Percentiles rank a stretch among this genome's conserved stretches.
phyloP scores from a whole-genome alignment of 2,113 vertebrate genomes.

The Periophthalmodon schlosseri region DNA sequence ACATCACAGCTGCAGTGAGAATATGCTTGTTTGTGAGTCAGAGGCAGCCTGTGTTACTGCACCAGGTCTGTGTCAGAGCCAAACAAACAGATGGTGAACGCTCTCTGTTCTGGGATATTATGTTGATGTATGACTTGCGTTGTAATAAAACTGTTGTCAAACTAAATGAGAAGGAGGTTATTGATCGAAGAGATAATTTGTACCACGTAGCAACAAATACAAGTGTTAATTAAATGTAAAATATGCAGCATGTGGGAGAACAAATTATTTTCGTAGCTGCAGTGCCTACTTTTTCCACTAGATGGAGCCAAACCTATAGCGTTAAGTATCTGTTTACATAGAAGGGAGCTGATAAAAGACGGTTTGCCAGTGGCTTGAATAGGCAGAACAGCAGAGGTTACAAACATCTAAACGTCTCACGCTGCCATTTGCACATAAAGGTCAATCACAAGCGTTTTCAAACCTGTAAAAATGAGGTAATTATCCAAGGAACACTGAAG shows the following conservation, averaged over 20 bases:
- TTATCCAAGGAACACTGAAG: neutral
- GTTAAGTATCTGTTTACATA: neutral
- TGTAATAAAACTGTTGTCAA: neutral
- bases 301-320: neutral
- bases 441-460: neutral
- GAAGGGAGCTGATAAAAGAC: too few relatives aligned
- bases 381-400: neutral
- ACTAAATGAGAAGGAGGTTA: neutral
- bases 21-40: constrained; percentile 31
- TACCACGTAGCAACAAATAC: neutral
- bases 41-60: neutral
- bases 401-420: neutral
- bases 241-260: neutral
- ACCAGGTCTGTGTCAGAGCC: constrained; percentile 10
- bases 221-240: neutral
- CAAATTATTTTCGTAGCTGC: neutral
- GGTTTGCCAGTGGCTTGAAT: neutral
- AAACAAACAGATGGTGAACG: constrained; percentile 12
- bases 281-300: neutral
- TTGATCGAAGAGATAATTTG: too few relatives aligned
- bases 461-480: neutral
- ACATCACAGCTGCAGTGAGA: constrained; percentile 20
- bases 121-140: neutral
- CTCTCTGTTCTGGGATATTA: neutral
- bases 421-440: neutral